Evolutionary conservation across 2,888 invertebrate species (phyloP).

Genomic region (Loripinus fragilis): DNA sequence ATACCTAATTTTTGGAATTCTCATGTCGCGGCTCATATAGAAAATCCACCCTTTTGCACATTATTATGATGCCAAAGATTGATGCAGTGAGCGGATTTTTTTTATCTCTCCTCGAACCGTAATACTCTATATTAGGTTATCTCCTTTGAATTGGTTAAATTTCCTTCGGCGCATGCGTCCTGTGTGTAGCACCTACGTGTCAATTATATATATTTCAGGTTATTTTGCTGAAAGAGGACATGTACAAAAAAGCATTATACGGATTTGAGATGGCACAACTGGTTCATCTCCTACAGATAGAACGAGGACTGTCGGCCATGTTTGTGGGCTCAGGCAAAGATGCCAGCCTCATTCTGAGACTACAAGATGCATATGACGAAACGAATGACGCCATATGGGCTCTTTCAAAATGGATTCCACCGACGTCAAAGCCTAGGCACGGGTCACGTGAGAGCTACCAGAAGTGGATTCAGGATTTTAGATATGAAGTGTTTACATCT

Average conservation of each 20-base stretch:
- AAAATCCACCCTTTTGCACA: too few species aligned
- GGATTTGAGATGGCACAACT: slow-evolving; percentile 63
- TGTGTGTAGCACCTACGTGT: too few species aligned
- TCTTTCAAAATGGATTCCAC: slow-evolving; percentile 19
- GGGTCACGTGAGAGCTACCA: slow-evolving; percentile 8
- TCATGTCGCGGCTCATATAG: too few species aligned
- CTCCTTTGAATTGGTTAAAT: too few species aligned
- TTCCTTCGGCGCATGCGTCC: too few species aligned
- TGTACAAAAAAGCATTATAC: background rate
- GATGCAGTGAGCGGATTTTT: too few species aligned
- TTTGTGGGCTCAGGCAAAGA: slow-evolving; percentile 59
- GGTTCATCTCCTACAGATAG: slow-evolving; percentile 65
- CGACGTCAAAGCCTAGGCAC: background rate
- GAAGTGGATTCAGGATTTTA: slow-evolving; percentile 18
- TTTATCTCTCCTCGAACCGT: too few species aligned
- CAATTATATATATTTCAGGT: background rate
- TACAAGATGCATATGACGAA: background rate
- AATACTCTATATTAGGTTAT: too few species aligned
- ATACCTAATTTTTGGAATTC: too few species aligned
- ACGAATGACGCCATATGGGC: slow-evolving; percentile 9
- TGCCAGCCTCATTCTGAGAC: background rate
- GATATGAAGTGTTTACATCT: slow-evolving; percentile 3
- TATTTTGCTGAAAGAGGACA: background rate
- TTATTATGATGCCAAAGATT: too few species aligned
- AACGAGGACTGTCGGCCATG: slow-evolving; percentile 63